Evolutionary conservation across 2,888 invertebrate genomes (phyloP), one percentile per base, ranked within the genome.

Genomic region (Netelia virgata): DNA sequence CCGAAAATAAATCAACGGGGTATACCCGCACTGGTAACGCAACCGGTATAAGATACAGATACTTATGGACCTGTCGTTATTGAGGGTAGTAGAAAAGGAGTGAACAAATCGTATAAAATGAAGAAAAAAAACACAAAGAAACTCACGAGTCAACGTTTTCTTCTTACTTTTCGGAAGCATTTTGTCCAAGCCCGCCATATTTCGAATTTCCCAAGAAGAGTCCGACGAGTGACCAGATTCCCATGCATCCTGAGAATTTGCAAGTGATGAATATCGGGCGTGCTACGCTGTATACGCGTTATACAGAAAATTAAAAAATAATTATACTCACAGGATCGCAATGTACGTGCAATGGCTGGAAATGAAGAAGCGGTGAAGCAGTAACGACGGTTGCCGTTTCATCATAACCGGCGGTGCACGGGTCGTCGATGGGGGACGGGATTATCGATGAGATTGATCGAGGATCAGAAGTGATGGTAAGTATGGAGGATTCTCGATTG

Each of bases 141-240:
- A 86, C 86, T 88, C 78, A 88, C 87, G 75, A n/a, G 41, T 88
- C 88, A 23, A 88, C 87, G 90, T 85, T 90, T 90, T 87, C 75
- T 91, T 90, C 43, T 73, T 72, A 59, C 64, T 78, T 76, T 91
- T 90, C 20, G 89, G 86, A 16, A 95, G 94, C 93, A 95, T 95
- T 90, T 95, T 95, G 91, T 96, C 96, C 88, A 96, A 94, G 68
- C 96, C 96, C 36, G 95, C 94, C 93, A 94, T 95, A 84, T 95
- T 96, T 87, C 94, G 95, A 70, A 96, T 92, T 84, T 92, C 95
- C 94, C 88, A 90, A 8, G 89, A 88, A 57, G 89, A 87, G 75
- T 90, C 90, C 11, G 89, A 85, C 11, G 90, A 90, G 43, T 87
- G 85, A 28, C 88, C 84, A 84, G 95, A 91, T 88, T 96, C 95